Percentiles rank a stretch among this genome's conserved stretches.
These are phyloP conservation scores for Hippocampus barbouri DNA, from an alignment of 2,113 vertebrate species.

Conservation along the genomic window DNA sequence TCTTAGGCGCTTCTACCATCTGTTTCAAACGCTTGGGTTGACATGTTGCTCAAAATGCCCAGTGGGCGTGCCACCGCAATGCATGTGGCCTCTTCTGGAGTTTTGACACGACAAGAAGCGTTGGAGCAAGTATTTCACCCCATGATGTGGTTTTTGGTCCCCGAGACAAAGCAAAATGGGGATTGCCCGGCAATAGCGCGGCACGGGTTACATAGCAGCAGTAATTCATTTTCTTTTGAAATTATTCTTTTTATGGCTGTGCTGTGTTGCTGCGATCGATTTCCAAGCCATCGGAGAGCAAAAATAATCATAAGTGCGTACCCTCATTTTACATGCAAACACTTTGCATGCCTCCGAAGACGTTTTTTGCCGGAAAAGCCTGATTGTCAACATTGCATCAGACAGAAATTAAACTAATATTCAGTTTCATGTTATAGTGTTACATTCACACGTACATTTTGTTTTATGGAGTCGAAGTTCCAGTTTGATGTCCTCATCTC, in stretches of 20 bases:
- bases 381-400: too few relatives aligned
- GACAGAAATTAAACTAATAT: too few relatives aligned
- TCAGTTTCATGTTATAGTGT: too few relatives aligned
- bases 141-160: neutral
- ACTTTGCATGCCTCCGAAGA: too few relatives aligned
- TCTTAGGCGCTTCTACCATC: constrained; percentile 9
- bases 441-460: too few relatives aligned
- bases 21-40: constrained; percentile 4
- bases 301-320: too few relatives aligned
- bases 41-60: constrained; percentile 21
- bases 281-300: too few relatives aligned
- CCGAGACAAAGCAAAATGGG: constrained; percentile 14
- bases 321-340: too few relatives aligned
- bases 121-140: constrained; percentile 19
- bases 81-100: constrained; percentile 5
- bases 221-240: neutral
- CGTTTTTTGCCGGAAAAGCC: too few relatives aligned
- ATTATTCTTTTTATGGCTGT: constrained; percentile 4
- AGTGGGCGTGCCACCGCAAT: constrained; percentile 1
- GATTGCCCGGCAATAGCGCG: constrained; percentile 14
- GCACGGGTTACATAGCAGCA: constrained; percentile 18
- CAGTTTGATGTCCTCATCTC: neutral
- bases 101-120: constrained; percentile 10
- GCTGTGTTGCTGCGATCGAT: constrained; percentile 3
- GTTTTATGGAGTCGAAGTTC: neutral